Evolutionary conservation across 92 coral and sea anemone species (phyloP).

Genomic region (Ricordea florida): DNA sequence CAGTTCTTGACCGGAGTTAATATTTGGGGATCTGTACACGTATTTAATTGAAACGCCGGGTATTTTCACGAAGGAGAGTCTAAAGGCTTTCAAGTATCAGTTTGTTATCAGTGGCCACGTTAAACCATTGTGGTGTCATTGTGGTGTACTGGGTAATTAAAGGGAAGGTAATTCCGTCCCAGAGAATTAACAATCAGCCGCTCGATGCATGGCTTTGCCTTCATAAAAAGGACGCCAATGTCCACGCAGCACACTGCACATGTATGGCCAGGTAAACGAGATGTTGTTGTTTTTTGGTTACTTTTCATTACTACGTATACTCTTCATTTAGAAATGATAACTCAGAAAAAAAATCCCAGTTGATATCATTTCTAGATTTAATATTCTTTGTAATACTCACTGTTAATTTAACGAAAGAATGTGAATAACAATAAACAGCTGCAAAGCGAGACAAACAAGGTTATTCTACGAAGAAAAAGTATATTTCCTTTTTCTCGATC

Average conservation of each 20-base stretch:
- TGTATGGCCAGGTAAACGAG: slow-evolving; percentile 55
- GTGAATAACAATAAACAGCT: not conserved
- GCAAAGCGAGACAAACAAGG: not conserved
- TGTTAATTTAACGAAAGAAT: not conserved
- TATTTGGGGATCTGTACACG: slow-evolving; percentile 28
- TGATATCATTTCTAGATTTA: not conserved
- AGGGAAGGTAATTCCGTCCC: slow-evolving; percentile 40
- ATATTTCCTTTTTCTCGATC: no score
- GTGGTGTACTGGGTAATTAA: slow-evolving; percentile 30
- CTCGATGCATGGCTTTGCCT: slow-evolving; percentile 53
- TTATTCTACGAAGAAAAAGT: no score
- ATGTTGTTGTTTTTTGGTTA: no score
- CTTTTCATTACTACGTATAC: not conserved
- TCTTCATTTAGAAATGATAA: not conserved
- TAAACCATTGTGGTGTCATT: slow-evolving; percentile 8
- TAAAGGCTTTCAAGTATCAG: slow-evolving; percentile 40
- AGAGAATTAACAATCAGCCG: slow-evolving; percentile 36
- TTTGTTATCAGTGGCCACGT: slow-evolving; percentile 38
- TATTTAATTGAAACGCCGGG: slow-evolving; percentile 37
- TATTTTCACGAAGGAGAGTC: slow-evolving; percentile 15
- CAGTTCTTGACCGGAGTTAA: slow-evolving; percentile 29
- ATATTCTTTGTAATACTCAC: not conserved
- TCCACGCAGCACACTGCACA: slow-evolving; percentile 35
- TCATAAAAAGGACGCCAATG: slow-evolving; percentile 21
- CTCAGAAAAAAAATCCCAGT: not conserved